phyloP scores from a whole-genome alignment of 1,140 invertebrate species.

The Eumaeus atala region DNA sequence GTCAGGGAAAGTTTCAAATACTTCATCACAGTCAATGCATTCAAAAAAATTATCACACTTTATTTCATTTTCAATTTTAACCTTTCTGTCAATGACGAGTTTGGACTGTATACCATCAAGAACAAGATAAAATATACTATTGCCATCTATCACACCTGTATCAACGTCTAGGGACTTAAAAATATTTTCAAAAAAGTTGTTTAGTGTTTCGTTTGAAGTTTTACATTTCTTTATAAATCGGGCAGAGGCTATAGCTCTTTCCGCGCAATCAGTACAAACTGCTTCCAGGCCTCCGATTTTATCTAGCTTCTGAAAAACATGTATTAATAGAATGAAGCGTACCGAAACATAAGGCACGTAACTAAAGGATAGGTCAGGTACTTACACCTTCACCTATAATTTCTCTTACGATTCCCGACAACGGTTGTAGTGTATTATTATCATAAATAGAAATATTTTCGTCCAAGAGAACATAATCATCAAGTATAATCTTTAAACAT shows the following conservation, averaged over 20 bases:
- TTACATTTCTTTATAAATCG: conserved; percentile 42
- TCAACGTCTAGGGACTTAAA: conserved; percentile 29
- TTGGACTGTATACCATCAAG: conserved; percentile 35
- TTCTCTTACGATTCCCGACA: conserved; percentile 40
- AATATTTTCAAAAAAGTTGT: conserved; percentile 41
- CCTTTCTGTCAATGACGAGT: conserved; percentile 35
- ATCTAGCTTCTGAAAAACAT: conserved; percentile 38
- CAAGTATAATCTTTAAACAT: conserved; percentile 46
- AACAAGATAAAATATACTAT: conserved; percentile 37
- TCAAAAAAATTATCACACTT: conserved; percentile 21
- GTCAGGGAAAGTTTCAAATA: conserved; percentile 30
- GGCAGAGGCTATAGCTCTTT: conserved; percentile 32
- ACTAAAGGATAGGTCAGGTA: conserved; percentile 6
- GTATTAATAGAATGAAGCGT: not conserved
- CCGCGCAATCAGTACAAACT: conserved; percentile 45
- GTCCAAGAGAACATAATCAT: conserved; percentile 44
- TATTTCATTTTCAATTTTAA: conserved; percentile 22
- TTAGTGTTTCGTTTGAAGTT: conserved; percentile 31
- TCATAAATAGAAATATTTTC: conserved; percentile 35
- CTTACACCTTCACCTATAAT: conserved; percentile 44
- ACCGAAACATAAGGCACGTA: not conserved
- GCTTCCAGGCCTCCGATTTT: conserved; percentile 50
- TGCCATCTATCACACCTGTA: conserved; percentile 22
- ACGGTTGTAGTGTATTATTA: conserved; percentile 23
- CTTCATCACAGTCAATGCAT: conserved; percentile 35